These are phyloP conservation scores for Henicopernis longicauda DNA, from an alignment of 2,113 vertebrate genomes.

Conservation along the genomic window DNA sequence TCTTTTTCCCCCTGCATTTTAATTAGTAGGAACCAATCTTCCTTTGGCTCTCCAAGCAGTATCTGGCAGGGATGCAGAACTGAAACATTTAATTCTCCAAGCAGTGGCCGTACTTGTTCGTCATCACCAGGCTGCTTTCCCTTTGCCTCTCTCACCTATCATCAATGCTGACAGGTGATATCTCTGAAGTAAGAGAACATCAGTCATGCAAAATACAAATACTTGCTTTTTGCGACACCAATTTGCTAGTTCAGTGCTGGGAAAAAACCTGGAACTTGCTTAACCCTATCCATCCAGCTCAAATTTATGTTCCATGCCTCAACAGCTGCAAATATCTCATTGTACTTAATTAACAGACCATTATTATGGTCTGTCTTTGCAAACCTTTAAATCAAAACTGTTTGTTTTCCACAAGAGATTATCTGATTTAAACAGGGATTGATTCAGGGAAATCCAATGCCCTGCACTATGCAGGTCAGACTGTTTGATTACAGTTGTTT, in stretches of 20 bases:
- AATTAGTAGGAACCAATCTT: constrained; percentile 14
- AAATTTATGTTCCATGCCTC: not conserved
- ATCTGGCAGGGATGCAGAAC: not conserved
- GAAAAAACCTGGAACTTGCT: not conserved
- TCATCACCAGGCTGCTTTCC: not conserved
- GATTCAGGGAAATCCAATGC: not conserved
- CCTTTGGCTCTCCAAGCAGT: not conserved
- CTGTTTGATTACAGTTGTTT: not conserved
- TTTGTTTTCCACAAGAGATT: not conserved
- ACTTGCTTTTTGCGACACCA: not conserved
- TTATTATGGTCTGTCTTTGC: not conserved
- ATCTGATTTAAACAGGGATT: not conserved
- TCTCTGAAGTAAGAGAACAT: not conserved
- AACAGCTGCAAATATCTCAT: not conserved
- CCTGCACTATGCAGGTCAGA: not conserved
- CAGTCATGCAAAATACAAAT: not conserved
- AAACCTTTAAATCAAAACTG: not conserved
- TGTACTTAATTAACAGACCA: not conserved
- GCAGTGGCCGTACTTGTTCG: not conserved
- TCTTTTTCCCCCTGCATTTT: not conserved
- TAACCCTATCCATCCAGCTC: not conserved
- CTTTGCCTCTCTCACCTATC: not conserved
- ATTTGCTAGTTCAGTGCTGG: not conserved
- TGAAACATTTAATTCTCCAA: not conserved
- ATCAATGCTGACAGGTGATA: not conserved